Evolutionary conservation across 2,797 vertebrate species (phyloP).

Genomic region (Serranus cabrilla): DNA sequence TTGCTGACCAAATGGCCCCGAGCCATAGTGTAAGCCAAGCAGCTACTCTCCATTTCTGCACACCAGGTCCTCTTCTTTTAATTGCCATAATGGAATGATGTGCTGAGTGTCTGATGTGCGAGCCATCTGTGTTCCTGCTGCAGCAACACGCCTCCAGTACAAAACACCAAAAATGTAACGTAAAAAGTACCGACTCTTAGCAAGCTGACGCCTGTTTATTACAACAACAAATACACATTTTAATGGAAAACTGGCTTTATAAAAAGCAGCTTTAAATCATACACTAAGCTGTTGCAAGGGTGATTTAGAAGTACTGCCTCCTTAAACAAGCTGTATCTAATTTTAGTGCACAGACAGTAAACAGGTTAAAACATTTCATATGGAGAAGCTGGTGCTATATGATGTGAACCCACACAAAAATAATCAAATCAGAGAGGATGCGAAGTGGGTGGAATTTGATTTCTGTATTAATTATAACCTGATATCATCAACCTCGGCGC

Average conservation of each 20-base stretch:
- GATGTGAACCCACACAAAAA: conserved; percentile 75
- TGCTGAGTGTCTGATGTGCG: conserved; percentile 89
- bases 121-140: conserved; percentile 91
- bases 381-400: conserved; percentile 51
- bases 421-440: conserved; percentile 77
- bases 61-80: conserved; percentile 83
- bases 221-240: conserved; percentile 8
- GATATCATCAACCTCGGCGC: conserved; percentile 77
- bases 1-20: conserved; percentile 55
- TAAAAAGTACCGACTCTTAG: conserved; percentile 16
- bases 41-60: conserved; percentile 81
- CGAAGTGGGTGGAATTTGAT: conserved; percentile 81
- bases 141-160: conserved; percentile 86
- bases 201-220: conserved; percentile 4
- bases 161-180: conserved; percentile 71
- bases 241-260: conserved; percentile 13
- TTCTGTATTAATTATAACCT: conserved; percentile 83
- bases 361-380: conserved; percentile 43
- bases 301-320: conserved; percentile 4
- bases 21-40: conserved; percentile 54
- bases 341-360: conserved; percentile 37
- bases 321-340: conserved; percentile 19
- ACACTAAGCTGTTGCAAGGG: neutral
- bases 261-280: conserved; percentile 16
- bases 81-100: conserved; percentile 90